These are phyloP conservation scores for Anoplius nigerrimus DNA, from an alignment of 2,888 invertebrate species.

Conservation along the genomic window DNA sequence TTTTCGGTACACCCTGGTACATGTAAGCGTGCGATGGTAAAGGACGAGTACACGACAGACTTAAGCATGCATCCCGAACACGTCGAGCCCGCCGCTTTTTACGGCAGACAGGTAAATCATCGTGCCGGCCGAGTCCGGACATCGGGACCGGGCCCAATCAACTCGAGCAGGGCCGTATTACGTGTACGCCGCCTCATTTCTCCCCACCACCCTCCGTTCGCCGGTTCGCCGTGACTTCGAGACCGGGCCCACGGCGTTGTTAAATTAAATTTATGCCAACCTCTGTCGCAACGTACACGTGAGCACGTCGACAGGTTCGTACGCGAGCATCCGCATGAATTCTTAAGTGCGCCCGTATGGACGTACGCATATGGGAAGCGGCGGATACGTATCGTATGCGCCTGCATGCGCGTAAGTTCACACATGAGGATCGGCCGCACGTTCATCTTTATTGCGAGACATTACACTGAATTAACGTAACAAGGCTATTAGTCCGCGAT, in stretches of 20 bases:
- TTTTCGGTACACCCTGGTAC: background rate
- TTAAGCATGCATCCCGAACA: too few species aligned
- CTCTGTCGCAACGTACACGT: conserved; percentile 21
- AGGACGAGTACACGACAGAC: background rate
- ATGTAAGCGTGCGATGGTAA: background rate
- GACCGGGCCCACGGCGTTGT: conserved; percentile 45
- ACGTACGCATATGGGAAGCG: too few species aligned
- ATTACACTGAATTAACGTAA: conserved; percentile 61
- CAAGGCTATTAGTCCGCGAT: conserved; percentile 61
- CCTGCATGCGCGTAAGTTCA: conserved; percentile 22
- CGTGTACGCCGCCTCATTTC: background rate
- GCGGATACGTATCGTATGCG: background rate
- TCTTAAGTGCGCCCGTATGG: too few species aligned
- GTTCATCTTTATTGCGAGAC: conserved; percentile 62
- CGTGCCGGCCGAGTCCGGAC: conserved; percentile 14
- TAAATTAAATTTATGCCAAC: conserved; percentile 62
- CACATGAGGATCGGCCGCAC: conserved; percentile 17
- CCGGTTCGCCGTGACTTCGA: conserved; percentile 8
- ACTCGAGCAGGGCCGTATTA: conserved; percentile 9
- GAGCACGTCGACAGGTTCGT: background rate
- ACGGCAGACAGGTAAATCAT: conserved; percentile 35
- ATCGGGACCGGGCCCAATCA: conserved; percentile 30
- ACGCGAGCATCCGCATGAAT: too few species aligned
- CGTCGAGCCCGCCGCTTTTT: conserved; percentile 14
- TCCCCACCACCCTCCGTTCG: background rate